A percentile compares a stretch with the other conserved stretches of the same genome.
These are phyloP conservation scores for Drosophila trapezifrons DNA, from an alignment of 1,140 invertebrate species.

Conservation along the genomic window DNA sequence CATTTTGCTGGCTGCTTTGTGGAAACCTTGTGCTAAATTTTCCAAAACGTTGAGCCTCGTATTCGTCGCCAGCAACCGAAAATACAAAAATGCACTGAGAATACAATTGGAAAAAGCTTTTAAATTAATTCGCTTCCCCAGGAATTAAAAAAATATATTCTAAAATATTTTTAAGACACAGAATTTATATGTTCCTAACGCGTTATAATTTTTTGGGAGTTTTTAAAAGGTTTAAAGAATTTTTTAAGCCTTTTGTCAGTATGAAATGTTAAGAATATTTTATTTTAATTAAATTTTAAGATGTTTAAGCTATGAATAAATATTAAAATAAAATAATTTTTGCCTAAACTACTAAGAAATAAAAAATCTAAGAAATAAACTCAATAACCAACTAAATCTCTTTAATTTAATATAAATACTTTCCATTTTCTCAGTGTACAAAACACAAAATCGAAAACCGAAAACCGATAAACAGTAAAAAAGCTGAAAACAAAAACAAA, in stretches of 20 bases:
- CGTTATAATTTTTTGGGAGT: background rate
- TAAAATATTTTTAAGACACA: accelerated
- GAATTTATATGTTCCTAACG: background rate
- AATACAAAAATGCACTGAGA: conserved; percentile 27
- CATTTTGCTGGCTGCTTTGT: conserved; percentile 70
- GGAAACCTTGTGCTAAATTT: conserved; percentile 81
- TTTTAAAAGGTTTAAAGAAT: background rate
- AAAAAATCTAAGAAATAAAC: too few relatives aligned
- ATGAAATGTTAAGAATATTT: too few relatives aligned
- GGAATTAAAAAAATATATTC: too few relatives aligned
- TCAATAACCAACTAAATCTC: too few relatives aligned
- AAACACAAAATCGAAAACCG: conserved; percentile 31
- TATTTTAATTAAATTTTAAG: too few relatives aligned
- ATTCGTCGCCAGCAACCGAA: conserved; percentile 49
- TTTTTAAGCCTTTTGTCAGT: background rate
- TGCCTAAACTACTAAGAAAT: too few relatives aligned
- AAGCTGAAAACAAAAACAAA: conserved; percentile 33
- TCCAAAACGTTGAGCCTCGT: conserved; percentile 77
- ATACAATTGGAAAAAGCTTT: too few relatives aligned
- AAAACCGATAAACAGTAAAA: conserved; percentile 37
- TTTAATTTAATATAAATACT: background rate
- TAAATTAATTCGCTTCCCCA: background rate
- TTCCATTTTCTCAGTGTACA: background rate
- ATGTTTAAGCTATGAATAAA: too few relatives aligned
- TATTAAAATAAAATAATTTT: too few relatives aligned